Evolutionary conservation across 2,888 invertebrate species (phyloP).

Genomic region (Ectemnius cavifrons): DNA sequence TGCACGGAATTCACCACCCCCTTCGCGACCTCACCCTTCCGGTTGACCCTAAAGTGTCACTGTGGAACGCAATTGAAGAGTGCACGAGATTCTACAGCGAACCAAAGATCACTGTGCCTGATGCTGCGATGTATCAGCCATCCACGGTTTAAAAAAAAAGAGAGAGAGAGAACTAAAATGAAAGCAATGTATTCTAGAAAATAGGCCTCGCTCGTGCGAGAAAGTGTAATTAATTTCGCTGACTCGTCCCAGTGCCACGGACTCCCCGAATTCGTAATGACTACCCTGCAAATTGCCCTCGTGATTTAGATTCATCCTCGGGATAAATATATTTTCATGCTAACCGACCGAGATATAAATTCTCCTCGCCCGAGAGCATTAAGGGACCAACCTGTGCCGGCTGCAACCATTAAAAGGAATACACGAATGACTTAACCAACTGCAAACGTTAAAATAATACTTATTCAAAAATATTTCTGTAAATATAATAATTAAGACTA

Average conservation of each 20-base stretch:
- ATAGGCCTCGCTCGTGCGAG: not conserved
- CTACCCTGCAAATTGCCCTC: constrained; percentile 23
- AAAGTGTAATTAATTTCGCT: not conserved
- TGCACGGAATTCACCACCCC: not conserved
- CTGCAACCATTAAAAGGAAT: constrained; percentile 13
- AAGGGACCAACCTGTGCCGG: constrained; percentile 12
- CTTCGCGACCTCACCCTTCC: not conserved
- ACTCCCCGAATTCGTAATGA: constrained; percentile 5
- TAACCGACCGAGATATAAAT: constrained; percentile 51
- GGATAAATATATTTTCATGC: constrained; percentile 16
- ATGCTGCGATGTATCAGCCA: too few species aligned
- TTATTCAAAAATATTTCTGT: too few species aligned
- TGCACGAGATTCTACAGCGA: not conserved
- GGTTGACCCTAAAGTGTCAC: not conserved
- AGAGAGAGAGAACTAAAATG: too few species aligned
- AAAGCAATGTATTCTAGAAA: too few species aligned
- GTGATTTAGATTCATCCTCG: constrained; percentile 40
- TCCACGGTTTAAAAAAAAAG: too few species aligned
- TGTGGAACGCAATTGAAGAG: not conserved
- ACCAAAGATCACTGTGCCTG: not conserved
- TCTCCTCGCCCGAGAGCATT: constrained; percentile 31
- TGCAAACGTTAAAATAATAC: constrained; percentile 12
- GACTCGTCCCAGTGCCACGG: too few species aligned
- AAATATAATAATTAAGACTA: too few species aligned
- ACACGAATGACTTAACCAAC: constrained; percentile 16